These are phyloP conservation scores for Unio pictorum DNA, from an alignment of 2,888 invertebrate species.

Conservation along the genomic window DNA sequence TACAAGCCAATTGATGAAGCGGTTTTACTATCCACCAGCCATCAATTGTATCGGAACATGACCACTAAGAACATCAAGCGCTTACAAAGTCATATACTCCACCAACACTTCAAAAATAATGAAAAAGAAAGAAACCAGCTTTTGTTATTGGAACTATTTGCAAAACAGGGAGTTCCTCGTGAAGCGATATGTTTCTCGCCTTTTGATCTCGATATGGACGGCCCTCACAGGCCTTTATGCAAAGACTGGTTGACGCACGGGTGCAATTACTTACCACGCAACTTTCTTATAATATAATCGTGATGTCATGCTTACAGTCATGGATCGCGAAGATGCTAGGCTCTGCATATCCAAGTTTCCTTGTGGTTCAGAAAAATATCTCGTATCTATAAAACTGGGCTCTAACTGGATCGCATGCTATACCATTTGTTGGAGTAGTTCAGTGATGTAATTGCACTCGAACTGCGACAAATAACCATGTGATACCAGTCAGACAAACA, in stretches of 20 bases:
- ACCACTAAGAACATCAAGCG: constrained; percentile 22
- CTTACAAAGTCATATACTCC: constrained; percentile 38
- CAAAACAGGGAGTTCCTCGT: constrained; percentile 27
- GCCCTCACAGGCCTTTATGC: constrained; percentile 16
- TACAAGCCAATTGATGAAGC: constrained; percentile 6
- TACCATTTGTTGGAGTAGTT: too few species aligned
- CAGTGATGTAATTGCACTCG: too few species aligned
- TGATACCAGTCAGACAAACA: too few species aligned
- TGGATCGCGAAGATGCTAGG: too few species aligned
- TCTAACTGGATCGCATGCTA: too few species aligned
- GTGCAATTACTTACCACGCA: too few species aligned
- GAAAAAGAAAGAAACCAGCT: constrained; percentile 15
- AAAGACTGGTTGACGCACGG: background rate
- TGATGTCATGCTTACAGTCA: too few species aligned
- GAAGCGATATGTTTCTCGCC: constrained; percentile 23
- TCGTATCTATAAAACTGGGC: too few species aligned
- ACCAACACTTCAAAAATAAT: constrained; percentile 5
- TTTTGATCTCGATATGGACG: constrained; percentile 28
- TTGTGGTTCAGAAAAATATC: too few species aligned
- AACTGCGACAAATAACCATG: too few species aligned
- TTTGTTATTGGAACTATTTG: constrained; percentile 40
- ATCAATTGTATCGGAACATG: background rate
- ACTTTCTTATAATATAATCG: too few species aligned
- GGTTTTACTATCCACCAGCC: background rate
- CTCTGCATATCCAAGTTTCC: too few species aligned